phyloP scores from a whole-genome alignment of 2,888 invertebrate species.

The Phortica magna region DNA sequence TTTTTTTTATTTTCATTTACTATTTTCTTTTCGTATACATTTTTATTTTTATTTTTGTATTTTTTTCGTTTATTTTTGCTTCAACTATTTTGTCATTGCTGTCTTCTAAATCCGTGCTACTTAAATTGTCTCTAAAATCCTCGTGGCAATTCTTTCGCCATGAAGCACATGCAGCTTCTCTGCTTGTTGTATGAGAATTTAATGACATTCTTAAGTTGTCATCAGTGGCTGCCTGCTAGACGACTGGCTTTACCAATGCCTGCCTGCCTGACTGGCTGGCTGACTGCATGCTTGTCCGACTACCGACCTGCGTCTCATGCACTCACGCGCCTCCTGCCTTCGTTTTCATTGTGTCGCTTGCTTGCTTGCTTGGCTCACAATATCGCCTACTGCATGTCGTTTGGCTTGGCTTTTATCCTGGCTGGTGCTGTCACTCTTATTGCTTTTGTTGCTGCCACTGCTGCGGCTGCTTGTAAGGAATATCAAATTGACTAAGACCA shows the following conservation, averaged over 20 bases:
- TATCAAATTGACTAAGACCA: slow-evolving; percentile 71
- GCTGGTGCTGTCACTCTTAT: slow-evolving; percentile 38
- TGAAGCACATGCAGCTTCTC: slow-evolving; percentile 67
- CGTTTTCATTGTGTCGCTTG: slow-evolving; percentile 17
- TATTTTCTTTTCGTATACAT: not conserved
- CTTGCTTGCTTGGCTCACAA: slow-evolving; percentile 46
- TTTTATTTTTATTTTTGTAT: not conserved
- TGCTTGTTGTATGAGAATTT: slow-evolving; percentile 68
- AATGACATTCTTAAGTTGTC: slow-evolving; percentile 76
- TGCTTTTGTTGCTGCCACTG: slow-evolving; percentile 36
- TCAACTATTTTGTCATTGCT: slow-evolving; percentile 42
- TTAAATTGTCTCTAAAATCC: slow-evolving; percentile 73
- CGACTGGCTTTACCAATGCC: slow-evolving; percentile 46
- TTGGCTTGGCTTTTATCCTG: slow-evolving; percentile 41
- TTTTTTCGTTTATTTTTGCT: not conserved
- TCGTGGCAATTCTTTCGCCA: slow-evolving; percentile 70
- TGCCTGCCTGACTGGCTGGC: not conserved
- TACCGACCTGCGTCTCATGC: too few species aligned
- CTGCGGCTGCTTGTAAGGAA: slow-evolving; percentile 49
- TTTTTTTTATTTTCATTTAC: not conserved
- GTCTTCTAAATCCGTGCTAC: slow-evolving; percentile 71
- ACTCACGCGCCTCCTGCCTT: too few species aligned
- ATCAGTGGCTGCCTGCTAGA: slow-evolving; percentile 64
- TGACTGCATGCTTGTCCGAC: slow-evolving; percentile 16
- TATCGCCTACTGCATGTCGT: slow-evolving; percentile 49